Conservation (phyloP, 2,113 vertebrate genomes). For the Pseudopipra pipra region DNA sequence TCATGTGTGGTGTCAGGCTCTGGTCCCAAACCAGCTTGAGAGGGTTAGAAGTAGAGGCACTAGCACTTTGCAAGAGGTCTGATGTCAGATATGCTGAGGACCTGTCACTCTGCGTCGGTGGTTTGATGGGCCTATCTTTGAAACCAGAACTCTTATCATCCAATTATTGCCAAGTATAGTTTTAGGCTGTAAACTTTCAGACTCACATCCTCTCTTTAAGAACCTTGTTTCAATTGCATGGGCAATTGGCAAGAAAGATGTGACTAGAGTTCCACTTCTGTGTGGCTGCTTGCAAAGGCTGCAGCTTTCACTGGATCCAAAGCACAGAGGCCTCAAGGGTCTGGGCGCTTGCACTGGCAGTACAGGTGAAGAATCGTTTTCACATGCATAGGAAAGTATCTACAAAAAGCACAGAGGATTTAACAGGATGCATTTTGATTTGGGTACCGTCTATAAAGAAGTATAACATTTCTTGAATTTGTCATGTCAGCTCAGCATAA, state of each 20-base stretch:
- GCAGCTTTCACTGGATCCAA: neutral
- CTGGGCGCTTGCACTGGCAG: neutral
- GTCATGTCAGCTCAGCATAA: neutral
- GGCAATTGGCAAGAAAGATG: neutral
- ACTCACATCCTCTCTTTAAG: neutral
- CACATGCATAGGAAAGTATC: neutral
- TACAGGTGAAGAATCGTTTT: neutral
- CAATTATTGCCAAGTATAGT: neutral
- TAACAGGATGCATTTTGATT: neutral
- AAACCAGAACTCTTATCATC: neutral
- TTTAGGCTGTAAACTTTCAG: neutral
- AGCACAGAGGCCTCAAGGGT: neutral
- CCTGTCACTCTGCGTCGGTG: neutral
- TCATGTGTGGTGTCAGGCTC: neutral
- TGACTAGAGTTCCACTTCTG: neutral
- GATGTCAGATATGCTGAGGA: neutral
- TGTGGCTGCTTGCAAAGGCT: neutral
- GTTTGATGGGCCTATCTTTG: neutral
- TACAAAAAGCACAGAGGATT: neutral
- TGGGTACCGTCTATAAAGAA: neutral
- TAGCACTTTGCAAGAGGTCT: neutral
- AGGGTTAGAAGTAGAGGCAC: neutral
- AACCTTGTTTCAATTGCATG: neutral
- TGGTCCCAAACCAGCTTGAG: fast-evolving
- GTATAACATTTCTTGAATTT: neutral